A percentile compares a stretch with the other conserved stretches of the same genome.
Evolutionary conservation across 92 coral and sea anemone species (phyloP).

Genomic region (Porites lobata): DNA sequence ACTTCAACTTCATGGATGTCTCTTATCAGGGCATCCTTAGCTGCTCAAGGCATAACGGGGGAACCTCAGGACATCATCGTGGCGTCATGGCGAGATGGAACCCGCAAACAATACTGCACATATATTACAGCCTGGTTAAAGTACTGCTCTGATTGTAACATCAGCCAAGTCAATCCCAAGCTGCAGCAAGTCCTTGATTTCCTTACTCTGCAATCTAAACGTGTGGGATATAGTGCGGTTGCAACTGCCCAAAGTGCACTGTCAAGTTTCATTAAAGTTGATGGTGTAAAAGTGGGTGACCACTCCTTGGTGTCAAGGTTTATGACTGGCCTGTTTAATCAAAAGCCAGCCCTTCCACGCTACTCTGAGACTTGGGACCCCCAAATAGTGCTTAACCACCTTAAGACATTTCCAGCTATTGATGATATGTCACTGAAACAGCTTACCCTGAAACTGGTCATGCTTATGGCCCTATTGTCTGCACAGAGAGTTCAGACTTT

Average conservation of each 20-base stretch:
- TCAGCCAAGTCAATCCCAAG: not conserved
- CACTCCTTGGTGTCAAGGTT: conserved; percentile 64
- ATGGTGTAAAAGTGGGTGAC: no score
- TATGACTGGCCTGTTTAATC: conserved; percentile 65
- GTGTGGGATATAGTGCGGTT: no score
- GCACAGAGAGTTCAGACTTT: conserved; percentile 63
- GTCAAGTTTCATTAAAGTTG: no score
- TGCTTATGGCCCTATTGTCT: conserved; percentile 65
- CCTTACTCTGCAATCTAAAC: no score
- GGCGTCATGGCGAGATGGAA: conserved; percentile 63
- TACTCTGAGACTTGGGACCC: conserved; percentile 57
- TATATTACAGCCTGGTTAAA: conserved; percentile 50
- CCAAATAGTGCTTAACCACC: conserved; percentile 44
- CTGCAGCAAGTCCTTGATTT: not conserved
- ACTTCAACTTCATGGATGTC: no score
- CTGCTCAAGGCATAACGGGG: conserved; percentile 54
- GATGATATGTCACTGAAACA: conserved; percentile 50
- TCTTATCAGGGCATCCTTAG: conserved; percentile 60
- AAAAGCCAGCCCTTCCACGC: conserved; percentile 60
- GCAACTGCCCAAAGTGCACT: no score
- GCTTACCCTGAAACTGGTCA: conserved; percentile 39
- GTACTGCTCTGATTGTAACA: conserved; percentile 13
- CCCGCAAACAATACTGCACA: conserved; percentile 59
- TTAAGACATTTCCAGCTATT: conserved; percentile 31
- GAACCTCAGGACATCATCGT: conserved; percentile 57